phyloP scores from a whole-genome alignment of 2,113 vertebrate species.

The Triplophysa rosa region DNA sequence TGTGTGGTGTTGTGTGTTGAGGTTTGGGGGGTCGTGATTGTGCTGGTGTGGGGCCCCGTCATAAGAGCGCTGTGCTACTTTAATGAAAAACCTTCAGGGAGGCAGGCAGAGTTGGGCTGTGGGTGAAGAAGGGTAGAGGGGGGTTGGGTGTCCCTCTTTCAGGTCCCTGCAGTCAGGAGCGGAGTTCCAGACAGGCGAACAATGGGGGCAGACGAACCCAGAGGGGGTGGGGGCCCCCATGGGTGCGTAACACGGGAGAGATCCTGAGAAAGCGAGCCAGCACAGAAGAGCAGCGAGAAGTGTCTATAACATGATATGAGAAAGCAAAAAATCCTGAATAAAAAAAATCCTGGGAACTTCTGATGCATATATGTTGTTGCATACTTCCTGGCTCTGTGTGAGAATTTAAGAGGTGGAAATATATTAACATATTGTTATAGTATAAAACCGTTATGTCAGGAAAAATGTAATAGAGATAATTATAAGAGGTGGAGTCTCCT shows the following conservation, averaged over 20 bases:
- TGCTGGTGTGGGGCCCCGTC: slow-evolving; percentile 46
- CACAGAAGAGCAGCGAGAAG: slow-evolving; percentile 11
- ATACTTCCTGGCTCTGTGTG: neutral
- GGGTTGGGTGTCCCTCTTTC: slow-evolving; percentile 55
- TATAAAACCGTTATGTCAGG: neutral
- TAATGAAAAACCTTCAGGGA: slow-evolving; percentile 49
- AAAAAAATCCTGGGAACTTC: neutral
- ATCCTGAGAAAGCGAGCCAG: slow-evolving; percentile 62
- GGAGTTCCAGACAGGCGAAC: slow-evolving; percentile 72
- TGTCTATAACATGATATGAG: neutral
- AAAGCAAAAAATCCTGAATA: neutral
- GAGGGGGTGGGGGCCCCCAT: slow-evolving; percentile 45
- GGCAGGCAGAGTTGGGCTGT: slow-evolving; percentile 9
- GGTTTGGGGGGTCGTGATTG: slow-evolving; percentile 13
- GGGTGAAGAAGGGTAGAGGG: slow-evolving; percentile 35
- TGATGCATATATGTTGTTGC: neutral
- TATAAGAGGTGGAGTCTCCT: neutral
- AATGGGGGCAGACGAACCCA: slow-evolving; percentile 60
- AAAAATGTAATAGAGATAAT: neutral
- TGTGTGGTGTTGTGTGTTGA: slow-evolving; percentile 16
- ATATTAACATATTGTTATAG: neutral
- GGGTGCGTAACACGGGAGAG: slow-evolving; percentile 52
- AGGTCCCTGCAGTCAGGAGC: slow-evolving; percentile 63
- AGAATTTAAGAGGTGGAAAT: neutral
- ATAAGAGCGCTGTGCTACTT: slow-evolving; percentile 46